Percentiles rank a stretch among this genome's conserved stretches.
phyloP scores from a whole-genome alignment of 1,140 invertebrate species.

The Dendroctonus valens region DNA sequence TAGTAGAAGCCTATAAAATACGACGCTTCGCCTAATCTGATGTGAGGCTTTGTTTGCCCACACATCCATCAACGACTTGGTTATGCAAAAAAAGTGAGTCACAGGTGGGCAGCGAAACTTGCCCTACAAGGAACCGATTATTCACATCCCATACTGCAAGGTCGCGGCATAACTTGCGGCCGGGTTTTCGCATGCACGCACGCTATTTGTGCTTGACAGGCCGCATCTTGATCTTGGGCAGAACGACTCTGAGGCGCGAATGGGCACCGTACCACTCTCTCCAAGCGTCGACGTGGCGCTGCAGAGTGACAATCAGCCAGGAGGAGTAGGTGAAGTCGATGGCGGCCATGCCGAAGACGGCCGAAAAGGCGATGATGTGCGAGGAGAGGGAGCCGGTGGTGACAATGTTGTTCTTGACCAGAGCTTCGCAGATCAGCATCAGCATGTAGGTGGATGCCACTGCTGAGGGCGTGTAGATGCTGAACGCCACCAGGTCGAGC shows the following conservation, averaged over 20 bases:
- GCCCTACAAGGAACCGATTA: slow-evolving; percentile 33
- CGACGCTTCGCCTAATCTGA: too few species aligned
- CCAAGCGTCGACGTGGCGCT: slow-evolving; percentile 46
- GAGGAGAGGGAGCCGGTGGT: slow-evolving; percentile 35
- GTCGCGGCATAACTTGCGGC: slow-evolving; percentile 2
- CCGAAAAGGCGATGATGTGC: slow-evolving; percentile 45
- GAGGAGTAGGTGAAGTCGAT: slow-evolving; percentile 50
- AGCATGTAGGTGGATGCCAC: slow-evolving; percentile 47
- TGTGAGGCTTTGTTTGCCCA: too few species aligned
- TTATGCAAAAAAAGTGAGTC: slow-evolving; percentile 35
- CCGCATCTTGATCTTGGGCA: slow-evolving; percentile 41
- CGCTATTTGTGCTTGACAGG: slow-evolving; percentile 21
- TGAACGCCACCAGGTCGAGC: slow-evolving; percentile 43
- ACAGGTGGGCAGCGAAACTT: slow-evolving; percentile 29
- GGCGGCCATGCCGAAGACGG: slow-evolving; percentile 48
- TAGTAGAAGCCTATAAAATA: too few species aligned
- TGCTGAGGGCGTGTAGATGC: slow-evolving; percentile 47
- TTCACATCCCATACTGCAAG: slow-evolving; percentile 21
- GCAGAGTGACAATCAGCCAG: slow-evolving; percentile 44
- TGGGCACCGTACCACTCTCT: slow-evolving; percentile 45
- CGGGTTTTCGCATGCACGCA: neutral
- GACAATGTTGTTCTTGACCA: slow-evolving; percentile 39
- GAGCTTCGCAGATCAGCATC: slow-evolving; percentile 45
- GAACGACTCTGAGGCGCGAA: slow-evolving; percentile 41
- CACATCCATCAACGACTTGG: too few species aligned